phyloP scores from a whole-genome alignment of 2,888 invertebrate genomes.

The Melinopterus prodromus region DNA sequence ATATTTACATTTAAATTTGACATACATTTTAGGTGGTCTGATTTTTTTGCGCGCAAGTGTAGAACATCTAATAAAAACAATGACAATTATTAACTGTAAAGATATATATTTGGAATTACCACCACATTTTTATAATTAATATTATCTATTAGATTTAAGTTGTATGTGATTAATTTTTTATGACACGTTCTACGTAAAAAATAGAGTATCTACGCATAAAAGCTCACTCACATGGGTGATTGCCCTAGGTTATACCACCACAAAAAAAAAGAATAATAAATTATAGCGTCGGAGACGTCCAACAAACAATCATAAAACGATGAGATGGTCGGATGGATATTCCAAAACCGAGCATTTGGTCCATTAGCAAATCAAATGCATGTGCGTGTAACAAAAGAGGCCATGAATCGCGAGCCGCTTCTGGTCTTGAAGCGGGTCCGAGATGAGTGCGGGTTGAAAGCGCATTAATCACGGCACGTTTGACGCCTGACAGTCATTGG shows the following conservation, averaged over 20 bases:
- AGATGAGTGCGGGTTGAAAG: conserved; percentile 5
- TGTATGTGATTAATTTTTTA: too few relatives aligned
- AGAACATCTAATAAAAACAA: too few relatives aligned
- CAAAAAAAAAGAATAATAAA: not conserved
- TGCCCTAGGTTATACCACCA: not conserved
- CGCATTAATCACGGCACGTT: conserved; percentile 28
- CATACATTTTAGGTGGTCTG: too few relatives aligned
- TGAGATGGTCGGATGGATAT: not conserved
- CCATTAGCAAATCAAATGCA: conserved; percentile 4
- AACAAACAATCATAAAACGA: not conserved
- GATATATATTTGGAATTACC: too few relatives aligned
- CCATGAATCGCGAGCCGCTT: not conserved
- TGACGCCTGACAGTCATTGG: conserved; percentile 21
- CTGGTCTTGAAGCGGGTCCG: not conserved
- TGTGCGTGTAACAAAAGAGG: not conserved
- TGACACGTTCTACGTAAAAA: too few relatives aligned
- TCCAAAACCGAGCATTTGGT: not conserved
- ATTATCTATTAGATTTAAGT: too few relatives aligned
- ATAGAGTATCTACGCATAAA: too few relatives aligned
- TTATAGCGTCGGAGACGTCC: not conserved
- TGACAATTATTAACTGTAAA: too few relatives aligned
- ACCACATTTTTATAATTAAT: too few relatives aligned
- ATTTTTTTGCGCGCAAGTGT: too few relatives aligned
- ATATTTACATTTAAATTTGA: too few relatives aligned
- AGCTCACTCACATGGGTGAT: too few relatives aligned